A percentile compares a stretch with the other conserved stretches of the same genome.
Evolutionary conservation across 1,140 invertebrate species (phyloP).

Genomic region (Apocrypta bakeri): DNA sequence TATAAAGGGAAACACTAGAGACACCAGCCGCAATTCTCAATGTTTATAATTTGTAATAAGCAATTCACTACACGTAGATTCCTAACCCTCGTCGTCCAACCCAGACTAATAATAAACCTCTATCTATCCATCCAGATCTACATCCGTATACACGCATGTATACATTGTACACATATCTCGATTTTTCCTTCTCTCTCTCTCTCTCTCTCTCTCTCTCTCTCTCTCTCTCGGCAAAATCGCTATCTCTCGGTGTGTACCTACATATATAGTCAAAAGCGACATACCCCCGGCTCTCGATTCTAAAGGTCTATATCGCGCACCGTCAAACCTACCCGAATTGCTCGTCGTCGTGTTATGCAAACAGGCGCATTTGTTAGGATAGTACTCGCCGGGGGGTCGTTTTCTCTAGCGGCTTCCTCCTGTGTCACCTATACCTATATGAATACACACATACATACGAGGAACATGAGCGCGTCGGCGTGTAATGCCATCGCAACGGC

Average conservation of each 20-base stretch:
- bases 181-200: not conserved
- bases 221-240: constrained; percentile 64
- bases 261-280: constrained; percentile 26
- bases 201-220: constrained; percentile 9
- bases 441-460: not conserved
- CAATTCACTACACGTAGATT: constrained; percentile 11
- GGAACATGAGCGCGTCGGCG: not conserved
- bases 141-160: not conserved
- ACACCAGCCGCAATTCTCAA: not conserved
- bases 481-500: constrained; percentile 31
- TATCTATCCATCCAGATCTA: constrained; percentile 36
- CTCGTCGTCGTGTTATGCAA: constrained; percentile 75
- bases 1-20: not conserved
- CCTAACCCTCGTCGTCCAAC: not conserved
- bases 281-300: constrained; percentile 45
- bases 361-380: constrained; percentile 74
- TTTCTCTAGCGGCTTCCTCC: constrained; percentile 60
- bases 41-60: not conserved
- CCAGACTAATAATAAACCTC: constrained; percentile 20
- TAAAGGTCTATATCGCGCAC: constrained; percentile 74
- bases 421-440: constrained; percentile 28
- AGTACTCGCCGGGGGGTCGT: constrained; percentile 70
- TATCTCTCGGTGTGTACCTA: constrained; percentile 56
- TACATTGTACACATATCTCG: constrained; percentile 12
- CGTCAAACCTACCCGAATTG: constrained; percentile 75